phyloP scores from a whole-genome alignment of 2,113 vertebrate species.

The Sturnus vulgaris region DNA sequence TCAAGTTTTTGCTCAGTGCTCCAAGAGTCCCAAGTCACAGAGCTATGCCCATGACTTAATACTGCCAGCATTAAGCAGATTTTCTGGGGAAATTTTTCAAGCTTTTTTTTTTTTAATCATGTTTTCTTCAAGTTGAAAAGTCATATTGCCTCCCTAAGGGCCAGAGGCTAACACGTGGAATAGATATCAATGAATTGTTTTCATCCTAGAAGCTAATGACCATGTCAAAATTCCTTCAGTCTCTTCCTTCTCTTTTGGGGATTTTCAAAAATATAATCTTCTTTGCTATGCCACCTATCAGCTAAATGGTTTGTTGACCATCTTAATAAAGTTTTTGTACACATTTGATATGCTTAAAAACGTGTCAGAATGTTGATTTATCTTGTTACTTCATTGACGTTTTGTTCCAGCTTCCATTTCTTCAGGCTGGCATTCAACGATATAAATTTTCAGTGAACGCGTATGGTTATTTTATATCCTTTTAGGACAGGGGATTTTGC shows the following conservation, averaged over 20 bases:
- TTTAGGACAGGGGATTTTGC: constrained; percentile 23
- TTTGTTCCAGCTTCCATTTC: neutral
- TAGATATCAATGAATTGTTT: constrained; percentile 48
- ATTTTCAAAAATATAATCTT: neutral
- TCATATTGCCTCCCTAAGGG: neutral
- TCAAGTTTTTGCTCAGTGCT: constrained; percentile 40
- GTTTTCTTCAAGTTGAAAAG: constrained; percentile 36
- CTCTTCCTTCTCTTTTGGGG: neutral
- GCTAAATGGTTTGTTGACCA: neutral
- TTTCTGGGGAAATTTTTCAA: constrained; percentile 30
- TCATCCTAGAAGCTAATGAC: neutral
- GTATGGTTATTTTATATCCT: neutral
- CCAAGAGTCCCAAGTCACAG: constrained; percentile 52
- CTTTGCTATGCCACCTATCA: neutral
- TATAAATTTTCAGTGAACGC: neutral
- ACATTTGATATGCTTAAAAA: neutral
- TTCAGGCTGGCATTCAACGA: neutral
- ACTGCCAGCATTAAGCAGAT: constrained; percentile 47
- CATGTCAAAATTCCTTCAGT: neutral
- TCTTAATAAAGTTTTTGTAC: neutral
- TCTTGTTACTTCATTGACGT: neutral
- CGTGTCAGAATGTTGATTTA: neutral
- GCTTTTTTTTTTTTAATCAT: neutral
- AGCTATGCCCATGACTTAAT: constrained; percentile 36
- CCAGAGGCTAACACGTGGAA: constrained; percentile 29